phyloP scores from a whole-genome alignment of 2,888 invertebrate genomes.

The Hedychridium roseum region DNA sequence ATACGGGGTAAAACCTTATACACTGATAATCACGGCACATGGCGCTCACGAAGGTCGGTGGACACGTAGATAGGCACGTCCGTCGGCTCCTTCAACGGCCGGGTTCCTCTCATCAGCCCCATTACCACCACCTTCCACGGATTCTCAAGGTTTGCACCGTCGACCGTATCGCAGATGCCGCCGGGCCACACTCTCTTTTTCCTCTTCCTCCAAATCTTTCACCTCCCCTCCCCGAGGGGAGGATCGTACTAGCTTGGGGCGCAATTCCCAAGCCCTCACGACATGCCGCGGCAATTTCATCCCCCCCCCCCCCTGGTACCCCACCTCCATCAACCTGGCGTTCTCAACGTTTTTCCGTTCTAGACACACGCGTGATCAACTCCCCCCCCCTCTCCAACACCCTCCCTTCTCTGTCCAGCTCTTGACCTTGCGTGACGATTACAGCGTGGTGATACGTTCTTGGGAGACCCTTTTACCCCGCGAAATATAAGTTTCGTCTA shows the following conservation, averaged over 20 bases:
- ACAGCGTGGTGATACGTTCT: no score
- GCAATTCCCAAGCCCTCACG: not conserved
- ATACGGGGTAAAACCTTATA: no score
- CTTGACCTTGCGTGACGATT: no score
- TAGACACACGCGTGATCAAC: no score
- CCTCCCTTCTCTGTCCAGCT: no score
- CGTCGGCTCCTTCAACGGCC: slow-evolving; percentile 22
- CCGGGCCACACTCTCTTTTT: not conserved
- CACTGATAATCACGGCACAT: no score
- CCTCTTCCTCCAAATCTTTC: slow-evolving; percentile 6
- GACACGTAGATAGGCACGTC: slow-evolving; percentile 7
- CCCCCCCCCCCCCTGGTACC: no score
- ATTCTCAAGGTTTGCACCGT: slow-evolving; percentile 9
- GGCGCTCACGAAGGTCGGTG: slow-evolving; percentile 11
- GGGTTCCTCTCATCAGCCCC: slow-evolving; percentile 28
- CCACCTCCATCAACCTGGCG: no score
- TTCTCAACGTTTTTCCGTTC: no score
- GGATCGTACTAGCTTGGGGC: not conserved
- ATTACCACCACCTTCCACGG: slow-evolving; percentile 20
- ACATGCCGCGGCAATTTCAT: not conserved
- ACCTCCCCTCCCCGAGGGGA: slow-evolving; percentile 22
- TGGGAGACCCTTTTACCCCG: no score
- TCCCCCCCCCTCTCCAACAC: no score
- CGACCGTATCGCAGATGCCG: slow-evolving; percentile 8
- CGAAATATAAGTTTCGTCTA: no score